Evolutionary conservation across 2,113 vertebrate species (phyloP).

Genomic region (Pithys albifrons): DNA sequence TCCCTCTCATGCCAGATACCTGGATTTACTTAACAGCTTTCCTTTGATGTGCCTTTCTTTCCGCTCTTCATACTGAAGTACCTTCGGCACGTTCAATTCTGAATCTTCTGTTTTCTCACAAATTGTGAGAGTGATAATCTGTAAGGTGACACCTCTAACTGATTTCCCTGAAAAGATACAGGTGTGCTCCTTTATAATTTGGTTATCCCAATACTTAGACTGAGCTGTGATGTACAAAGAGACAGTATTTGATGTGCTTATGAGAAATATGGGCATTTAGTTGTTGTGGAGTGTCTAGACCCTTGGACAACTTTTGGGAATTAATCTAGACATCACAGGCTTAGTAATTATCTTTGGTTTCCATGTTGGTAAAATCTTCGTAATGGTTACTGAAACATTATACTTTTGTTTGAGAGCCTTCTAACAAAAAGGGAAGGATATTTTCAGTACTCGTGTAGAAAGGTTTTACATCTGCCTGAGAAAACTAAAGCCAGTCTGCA

Average conservation of each 20-base stretch:
- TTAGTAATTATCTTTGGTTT: neutral
- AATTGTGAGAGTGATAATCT: accelerated
- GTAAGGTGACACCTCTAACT: neutral
- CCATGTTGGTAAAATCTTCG: neutral
- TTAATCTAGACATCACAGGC: neutral
- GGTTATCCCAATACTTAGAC: neutral
- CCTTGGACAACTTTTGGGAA: neutral
- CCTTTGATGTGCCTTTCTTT: neutral
- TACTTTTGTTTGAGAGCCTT: neutral
- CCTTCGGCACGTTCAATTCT: neutral
- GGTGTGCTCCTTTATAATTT: neutral
- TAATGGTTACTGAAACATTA: neutral
- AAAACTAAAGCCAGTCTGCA: neutral
- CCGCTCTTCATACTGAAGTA: neutral
- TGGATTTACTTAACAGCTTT: neutral
- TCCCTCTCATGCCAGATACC: neutral
- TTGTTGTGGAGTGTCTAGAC: neutral
- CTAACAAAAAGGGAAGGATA: neutral
- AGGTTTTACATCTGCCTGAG: neutral
- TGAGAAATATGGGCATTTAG: neutral
- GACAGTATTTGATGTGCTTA: neutral
- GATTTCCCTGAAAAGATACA: neutral
- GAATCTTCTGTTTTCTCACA: neutral
- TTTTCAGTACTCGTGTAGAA: neutral
- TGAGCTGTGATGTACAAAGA: neutral